A percentile compares a stretch with the other conserved stretches of the same genome.
These are phyloP conservation scores for Echinarachnius parma DNA, from an alignment of 53 echinoderm and acorn worm genomes.

Conservation along the genomic window DNA sequence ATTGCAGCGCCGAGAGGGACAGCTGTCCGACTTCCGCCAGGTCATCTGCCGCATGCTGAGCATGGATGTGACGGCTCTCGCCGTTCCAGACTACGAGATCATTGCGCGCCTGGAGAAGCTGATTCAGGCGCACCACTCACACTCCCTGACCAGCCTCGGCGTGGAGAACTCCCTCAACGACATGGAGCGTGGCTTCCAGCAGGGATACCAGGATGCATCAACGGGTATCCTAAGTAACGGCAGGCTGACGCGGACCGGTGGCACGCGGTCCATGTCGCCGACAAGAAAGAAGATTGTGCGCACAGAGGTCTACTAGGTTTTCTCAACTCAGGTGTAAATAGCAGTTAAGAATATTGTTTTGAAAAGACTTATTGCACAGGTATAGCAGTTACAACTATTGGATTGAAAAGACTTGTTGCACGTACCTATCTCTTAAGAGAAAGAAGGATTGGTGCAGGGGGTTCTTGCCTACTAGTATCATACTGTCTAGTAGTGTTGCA, in stretches of 20 bases:
- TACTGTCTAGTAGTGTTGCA: too few species aligned
- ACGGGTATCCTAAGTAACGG: slow-evolving; percentile 26
- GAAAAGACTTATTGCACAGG: too few species aligned
- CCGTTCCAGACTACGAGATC: slow-evolving; percentile 98
- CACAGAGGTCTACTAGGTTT: slow-evolving; percentile 70
- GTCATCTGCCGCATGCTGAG: slow-evolving; percentile 95
- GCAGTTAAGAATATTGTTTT: too few species aligned
- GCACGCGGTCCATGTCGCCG: slow-evolving; percentile 79
- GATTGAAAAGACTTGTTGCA: too few species aligned
- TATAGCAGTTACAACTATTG: too few species aligned
- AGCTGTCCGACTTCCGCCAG: slow-evolving; percentile 94
- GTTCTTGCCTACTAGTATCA: too few species aligned
- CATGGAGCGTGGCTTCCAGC: slow-evolving; percentile 78
- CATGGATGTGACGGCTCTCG: slow-evolving; percentile 78
- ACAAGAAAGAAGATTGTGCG: slow-evolving; percentile 74
- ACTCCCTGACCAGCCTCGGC: slow-evolving; percentile 74
- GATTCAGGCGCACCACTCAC: slow-evolving; percentile 98
- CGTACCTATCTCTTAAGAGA: too few species aligned
- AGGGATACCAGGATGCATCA: slow-evolving; percentile 73
- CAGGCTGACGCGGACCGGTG: slow-evolving; percentile 24
- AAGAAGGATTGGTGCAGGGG: too few species aligned
- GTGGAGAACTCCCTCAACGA: slow-evolving; percentile 74
- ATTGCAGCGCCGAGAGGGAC: slow-evolving; percentile 71
- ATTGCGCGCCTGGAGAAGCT: slow-evolving; percentile 92
- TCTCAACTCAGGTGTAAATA: not conserved